These are phyloP conservation scores for Pomacea maculata DNA, from an alignment of 1,140 invertebrate species.

Conservation along the genomic window DNA sequence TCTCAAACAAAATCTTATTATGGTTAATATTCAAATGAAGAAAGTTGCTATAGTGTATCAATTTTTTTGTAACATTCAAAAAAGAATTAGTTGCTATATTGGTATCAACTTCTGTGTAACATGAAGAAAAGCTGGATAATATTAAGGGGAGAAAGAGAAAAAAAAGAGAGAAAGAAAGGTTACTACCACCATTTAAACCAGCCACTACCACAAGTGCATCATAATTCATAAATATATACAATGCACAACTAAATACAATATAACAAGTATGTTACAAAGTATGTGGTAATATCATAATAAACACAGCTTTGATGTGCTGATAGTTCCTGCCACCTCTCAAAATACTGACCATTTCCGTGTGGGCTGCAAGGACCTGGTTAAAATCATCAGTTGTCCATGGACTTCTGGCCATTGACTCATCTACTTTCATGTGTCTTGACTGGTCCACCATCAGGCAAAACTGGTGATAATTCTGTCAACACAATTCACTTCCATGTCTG, in stretches of 20 bases:
- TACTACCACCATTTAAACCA: no score
- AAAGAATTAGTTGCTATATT: no score
- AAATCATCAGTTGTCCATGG: constrained; percentile 63
- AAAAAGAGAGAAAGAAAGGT: no score
- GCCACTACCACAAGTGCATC: no score
- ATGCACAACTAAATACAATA: no score
- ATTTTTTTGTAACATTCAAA: no score
- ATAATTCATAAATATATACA: not conserved
- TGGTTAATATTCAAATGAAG: no score
- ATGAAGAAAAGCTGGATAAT: no score
- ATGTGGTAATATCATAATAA: not conserved
- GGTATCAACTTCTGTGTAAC: no score
- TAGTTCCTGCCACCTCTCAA: not conserved
- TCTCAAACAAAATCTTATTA: no score
- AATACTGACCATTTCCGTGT: constrained; percentile 59
- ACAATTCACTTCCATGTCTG: not conserved
- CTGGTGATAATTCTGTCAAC: constrained; percentile 56
- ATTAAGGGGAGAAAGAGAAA: no score
- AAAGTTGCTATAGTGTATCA: no score
- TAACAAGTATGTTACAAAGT: not conserved
- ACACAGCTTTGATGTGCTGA: not conserved
- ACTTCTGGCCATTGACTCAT: constrained; percentile 53
- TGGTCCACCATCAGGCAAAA: constrained; percentile 65
- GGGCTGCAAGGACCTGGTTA: constrained; percentile 55
- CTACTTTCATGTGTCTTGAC: constrained; percentile 53